Evolutionary conservation across 1,140 invertebrate species (phyloP), one percentile per base, ranked within the genome.

Genomic region (Pseudachorutes palmiensis): DNA sequence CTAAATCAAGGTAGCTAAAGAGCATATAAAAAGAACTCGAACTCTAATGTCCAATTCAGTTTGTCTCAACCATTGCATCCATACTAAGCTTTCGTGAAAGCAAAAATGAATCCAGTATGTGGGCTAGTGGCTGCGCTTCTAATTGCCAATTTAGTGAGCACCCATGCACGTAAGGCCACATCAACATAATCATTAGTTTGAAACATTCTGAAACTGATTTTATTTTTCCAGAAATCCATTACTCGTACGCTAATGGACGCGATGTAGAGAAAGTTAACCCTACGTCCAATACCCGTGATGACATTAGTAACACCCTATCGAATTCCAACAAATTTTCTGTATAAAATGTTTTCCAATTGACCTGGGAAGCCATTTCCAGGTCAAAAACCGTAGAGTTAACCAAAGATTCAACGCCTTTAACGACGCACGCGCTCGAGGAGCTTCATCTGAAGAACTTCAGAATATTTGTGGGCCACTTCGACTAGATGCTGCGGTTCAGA

Each of bases 181-280:
- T 16, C 12, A n/a, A n/a, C n/a, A n/a, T n/a, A n/a, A 55, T 26
- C 24, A 5, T 16, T 55, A 55, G 24, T 14, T 55, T 55, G 12
- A n/a, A n/a, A n/a, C n/a, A n/a, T 5, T 24, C 24, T 9, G 24
- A 55, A 55, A 55, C 24, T 55, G 12, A 26, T 19, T 55, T 55
- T 55, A 55, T 16, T 55, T 55, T 29, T 29, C 9, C 61, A 63
- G 61, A 63, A 48, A 65, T 65, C 51, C 64, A 49, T 2, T 65
- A 65, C 26, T 65, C 64, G 2, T 65, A 65, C 22, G 64, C 64
- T 33, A 58, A 22, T 19, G 64, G 64, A 19, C 22, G 64, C 24
- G 64, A 65, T 26, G 29, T 36, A 28, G 64, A 14, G n/a, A n/a
- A n/a, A n/a, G n/a, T n/a, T n/a, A n/a, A n/a, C n/a, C n/a, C n/a